Evolutionary conservation across 2,113 vertebrate genomes (phyloP).

Genomic region (Perognathus longimembris): DNA sequence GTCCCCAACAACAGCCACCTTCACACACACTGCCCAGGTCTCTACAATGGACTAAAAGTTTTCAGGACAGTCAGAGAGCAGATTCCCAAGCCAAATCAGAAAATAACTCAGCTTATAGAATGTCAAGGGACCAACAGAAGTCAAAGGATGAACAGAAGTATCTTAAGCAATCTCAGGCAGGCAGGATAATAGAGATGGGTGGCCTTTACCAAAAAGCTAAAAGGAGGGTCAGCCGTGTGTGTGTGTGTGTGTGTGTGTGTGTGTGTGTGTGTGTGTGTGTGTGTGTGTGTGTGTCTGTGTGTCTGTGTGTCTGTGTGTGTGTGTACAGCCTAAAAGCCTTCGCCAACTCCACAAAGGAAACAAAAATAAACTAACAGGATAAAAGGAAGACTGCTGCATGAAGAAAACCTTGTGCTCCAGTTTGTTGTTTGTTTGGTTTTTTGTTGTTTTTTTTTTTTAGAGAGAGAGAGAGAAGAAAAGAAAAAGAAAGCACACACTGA

Average conservation of each 20-base stretch:
- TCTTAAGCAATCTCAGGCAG: conserved; percentile 37
- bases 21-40: not conserved
- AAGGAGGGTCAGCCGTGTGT: conserved; percentile 59
- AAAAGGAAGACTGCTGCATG: conserved; percentile 78
- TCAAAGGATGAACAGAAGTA: conserved; percentile 25
- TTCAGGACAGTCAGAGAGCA: conserved; percentile 32
- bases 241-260: conserved; percentile 44
- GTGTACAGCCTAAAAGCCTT: conserved; percentile 30
- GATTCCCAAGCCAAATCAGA: conserved; percentile 32
- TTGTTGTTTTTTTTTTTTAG: no score
- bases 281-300: conserved; percentile 40
- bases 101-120: conserved; percentile 42
- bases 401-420: conserved; percentile 85
- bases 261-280: conserved; percentile 25
- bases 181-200: conserved; percentile 51
- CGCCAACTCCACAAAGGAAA: conserved; percentile 78
- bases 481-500: conserved; percentile 80
- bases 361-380: conserved; percentile 81
- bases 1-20: conserved; percentile 28
- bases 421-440: no score
- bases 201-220: conserved; percentile 45
- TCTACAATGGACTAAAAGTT: not conserved
- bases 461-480: conserved; percentile 53
- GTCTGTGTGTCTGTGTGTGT: no score
- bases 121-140: conserved; percentile 44